phyloP scores from a whole-genome alignment of 2,797 vertebrate genomes.

The Neomorphus geoffroyi region DNA sequence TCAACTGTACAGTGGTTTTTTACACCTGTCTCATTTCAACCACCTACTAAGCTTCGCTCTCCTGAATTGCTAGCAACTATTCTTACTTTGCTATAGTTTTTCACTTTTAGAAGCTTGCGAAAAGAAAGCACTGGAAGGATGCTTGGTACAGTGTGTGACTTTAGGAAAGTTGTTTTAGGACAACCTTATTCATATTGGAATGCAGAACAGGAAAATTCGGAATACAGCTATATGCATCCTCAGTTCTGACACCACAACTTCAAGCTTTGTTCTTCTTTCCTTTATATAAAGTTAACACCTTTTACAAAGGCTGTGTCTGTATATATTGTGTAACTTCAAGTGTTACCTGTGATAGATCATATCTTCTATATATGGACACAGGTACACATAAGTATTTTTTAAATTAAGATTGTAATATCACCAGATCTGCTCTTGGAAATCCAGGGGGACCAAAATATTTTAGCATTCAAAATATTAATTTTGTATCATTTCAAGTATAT shows the following conservation, averaged over 20 bases:
- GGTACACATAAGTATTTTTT: conserved; percentile 60
- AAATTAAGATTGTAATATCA: conserved; percentile 72
- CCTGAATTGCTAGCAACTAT: neutral
- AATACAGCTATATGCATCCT: conserved; percentile 3
- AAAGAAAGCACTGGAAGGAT: neutral
- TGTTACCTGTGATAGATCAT: conserved; percentile 67
- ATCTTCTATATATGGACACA: conserved; percentile 63
- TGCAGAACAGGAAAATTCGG: conserved; percentile 3
- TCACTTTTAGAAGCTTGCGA: neutral
- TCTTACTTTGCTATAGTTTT: neutral
- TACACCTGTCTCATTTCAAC: neutral
- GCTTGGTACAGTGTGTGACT: neutral
- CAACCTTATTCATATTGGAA: neutral
- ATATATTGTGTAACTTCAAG: conserved; percentile 66
- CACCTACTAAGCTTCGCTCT: neutral
- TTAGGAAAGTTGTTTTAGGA: neutral
- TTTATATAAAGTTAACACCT: conserved; percentile 59
- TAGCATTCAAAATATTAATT: conserved; percentile 74
- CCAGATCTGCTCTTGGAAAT: conserved; percentile 74
- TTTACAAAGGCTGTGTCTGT: conserved; percentile 68
- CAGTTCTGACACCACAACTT: conserved; percentile 31
- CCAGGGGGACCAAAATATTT: conserved; percentile 80
- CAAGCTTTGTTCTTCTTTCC: conserved; percentile 64
- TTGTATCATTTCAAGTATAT: conserved; percentile 77
- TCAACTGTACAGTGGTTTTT: neutral